A percentile compares a stretch with the other conserved stretches of the same genome.
These are phyloP conservation scores for Dynastes tityus DNA, from an alignment of 2,888 invertebrate species.

Conservation along the genomic window DNA sequence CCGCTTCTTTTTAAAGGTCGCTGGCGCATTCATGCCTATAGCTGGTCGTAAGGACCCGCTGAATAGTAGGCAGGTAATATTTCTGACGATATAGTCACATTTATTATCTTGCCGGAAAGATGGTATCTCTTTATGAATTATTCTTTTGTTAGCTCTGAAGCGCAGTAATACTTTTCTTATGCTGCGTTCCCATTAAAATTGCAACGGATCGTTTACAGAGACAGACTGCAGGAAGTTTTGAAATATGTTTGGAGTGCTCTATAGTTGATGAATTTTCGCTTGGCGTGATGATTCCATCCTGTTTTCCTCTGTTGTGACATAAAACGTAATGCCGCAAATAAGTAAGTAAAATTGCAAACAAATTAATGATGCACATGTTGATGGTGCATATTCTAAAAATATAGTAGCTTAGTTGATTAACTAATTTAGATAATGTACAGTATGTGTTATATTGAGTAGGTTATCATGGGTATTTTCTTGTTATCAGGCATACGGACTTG, in stretches of 20 bases:
- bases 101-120: constrained; percentile 31
- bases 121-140: constrained; percentile 29
- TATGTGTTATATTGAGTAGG: too few relatives aligned
- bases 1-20: constrained; percentile 18
- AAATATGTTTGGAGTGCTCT: constrained; percentile 23
- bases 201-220: constrained; percentile 9
- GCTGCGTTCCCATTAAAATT: constrained; percentile 32
- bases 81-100: constrained; percentile 29
- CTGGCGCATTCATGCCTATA: constrained; percentile 23
- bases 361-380: too few relatives aligned
- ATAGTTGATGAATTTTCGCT: not conserved
- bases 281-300: not conserved
- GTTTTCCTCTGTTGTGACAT: too few relatives aligned
- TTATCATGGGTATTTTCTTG: too few relatives aligned
- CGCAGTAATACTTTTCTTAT: constrained; percentile 37
- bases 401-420: too few relatives aligned
- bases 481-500: too few relatives aligned
- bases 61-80: constrained; percentile 29
- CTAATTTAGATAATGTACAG: too few relatives aligned
- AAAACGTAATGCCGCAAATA: too few relatives aligned
- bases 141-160: constrained; percentile 29
- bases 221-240: constrained; percentile 19
- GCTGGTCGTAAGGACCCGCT: constrained; percentile 1
- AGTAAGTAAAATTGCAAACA: too few relatives aligned
- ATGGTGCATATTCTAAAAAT: too few relatives aligned